Evolutionary conservation across 2,888 invertebrate species (phyloP).

Genomic region (Ennomos quercinarius): DNA sequence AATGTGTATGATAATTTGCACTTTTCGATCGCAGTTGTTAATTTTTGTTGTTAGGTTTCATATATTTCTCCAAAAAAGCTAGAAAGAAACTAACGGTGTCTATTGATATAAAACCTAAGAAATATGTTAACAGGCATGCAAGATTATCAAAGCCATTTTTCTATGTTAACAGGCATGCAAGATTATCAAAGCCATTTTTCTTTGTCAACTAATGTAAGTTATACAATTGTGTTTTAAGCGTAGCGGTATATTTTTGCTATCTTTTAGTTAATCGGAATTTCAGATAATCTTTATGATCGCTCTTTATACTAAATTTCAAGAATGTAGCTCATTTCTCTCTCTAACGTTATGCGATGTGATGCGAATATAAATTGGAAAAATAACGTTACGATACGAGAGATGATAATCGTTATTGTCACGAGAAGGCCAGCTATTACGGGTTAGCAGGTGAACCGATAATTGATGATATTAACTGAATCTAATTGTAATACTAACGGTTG

Average conservation of each 20-base stretch:
- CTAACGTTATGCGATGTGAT: not conserved
- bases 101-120: constrained; percentile 1
- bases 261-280: constrained; percentile 14
- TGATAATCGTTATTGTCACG: constrained; percentile 30
- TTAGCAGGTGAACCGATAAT: constrained; percentile 34
- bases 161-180: constrained; percentile 5
- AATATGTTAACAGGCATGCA: constrained; percentile 2
- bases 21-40: constrained; percentile 15
- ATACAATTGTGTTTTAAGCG: constrained; percentile 9
- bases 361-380: constrained; percentile 7
- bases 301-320: constrained; percentile 5
- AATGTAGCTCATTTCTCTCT: constrained; percentile 10
- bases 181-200: constrained; percentile 17
- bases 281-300: constrained; percentile 10
- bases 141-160: constrained; percentile 17
- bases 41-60: not conserved
- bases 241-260: constrained; percentile 17
- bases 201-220: constrained; percentile 9
- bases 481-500: constrained; percentile 18
- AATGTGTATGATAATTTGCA: constrained; percentile 18
- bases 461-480: constrained; percentile 16
- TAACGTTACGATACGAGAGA: constrained; percentile 12
- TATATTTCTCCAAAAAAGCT: not conserved
- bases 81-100: constrained; percentile 1
- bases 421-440: constrained; percentile 20